Percentiles rank a stretch among this genome's conserved stretches.
Conservation (phyloP, 1,140 invertebrate genomes). For the Hyphantria cunea region DNA sequence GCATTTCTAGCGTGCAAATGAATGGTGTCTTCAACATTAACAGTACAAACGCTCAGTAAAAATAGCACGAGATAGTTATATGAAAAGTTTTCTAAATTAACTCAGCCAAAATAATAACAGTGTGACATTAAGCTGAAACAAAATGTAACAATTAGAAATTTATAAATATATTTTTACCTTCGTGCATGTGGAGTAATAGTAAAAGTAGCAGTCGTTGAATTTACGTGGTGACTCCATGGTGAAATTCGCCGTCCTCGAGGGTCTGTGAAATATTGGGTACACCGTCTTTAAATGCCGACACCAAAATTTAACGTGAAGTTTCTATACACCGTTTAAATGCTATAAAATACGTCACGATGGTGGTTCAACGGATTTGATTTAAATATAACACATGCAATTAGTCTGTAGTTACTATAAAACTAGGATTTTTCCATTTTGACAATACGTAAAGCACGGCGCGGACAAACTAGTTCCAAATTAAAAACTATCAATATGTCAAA, state of each 20-base stretch:
- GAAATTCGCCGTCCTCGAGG: slow-evolving; percentile 56
- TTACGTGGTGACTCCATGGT: slow-evolving; percentile 84
- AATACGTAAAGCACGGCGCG: slow-evolving; percentile 61
- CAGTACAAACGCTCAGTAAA: too few species aligned
- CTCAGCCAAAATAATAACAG: slow-evolving; percentile 17
- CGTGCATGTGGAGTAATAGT: slow-evolving; percentile 91
- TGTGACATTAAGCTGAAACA: slow-evolving; percentile 10
- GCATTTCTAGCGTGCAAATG: too few species aligned
- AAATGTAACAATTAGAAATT: not conserved
- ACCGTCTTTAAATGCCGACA: slow-evolving; percentile 38
- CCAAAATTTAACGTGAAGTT: slow-evolving; percentile 30
- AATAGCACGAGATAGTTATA: too few species aligned
- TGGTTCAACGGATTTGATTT: slow-evolving; percentile 18
- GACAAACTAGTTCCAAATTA: slow-evolving; percentile 55
- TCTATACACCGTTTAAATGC: slow-evolving; percentile 25
- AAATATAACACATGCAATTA: slow-evolving; percentile 37
- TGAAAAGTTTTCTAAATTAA: too few species aligned
- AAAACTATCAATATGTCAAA: slow-evolving; percentile 46
- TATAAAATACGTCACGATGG: slow-evolving; percentile 32
- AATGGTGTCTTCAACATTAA: too few species aligned
- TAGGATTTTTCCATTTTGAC: slow-evolving; percentile 68
- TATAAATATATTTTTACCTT: slow-evolving; percentile 83
- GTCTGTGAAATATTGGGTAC: slow-evolving; percentile 48
- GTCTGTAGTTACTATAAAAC: slow-evolving; percentile 40
- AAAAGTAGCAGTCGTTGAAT: slow-evolving; percentile 92